Percentiles rank a stretch among this genome's conserved stretches.
phyloP scores from a whole-genome alignment of 2,888 invertebrate species.

The Cosmia pyralina region DNA sequence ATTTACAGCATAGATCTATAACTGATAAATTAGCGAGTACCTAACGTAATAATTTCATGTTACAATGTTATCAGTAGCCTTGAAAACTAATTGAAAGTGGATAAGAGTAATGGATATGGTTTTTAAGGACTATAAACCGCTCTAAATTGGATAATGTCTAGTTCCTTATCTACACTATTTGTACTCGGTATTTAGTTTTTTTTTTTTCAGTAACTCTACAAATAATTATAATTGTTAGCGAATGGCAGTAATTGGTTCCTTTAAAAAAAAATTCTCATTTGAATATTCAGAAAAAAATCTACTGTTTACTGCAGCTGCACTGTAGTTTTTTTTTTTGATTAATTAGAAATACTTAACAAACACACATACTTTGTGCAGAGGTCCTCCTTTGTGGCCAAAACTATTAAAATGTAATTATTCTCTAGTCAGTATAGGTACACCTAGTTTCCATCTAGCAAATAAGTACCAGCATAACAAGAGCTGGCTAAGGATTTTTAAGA shows the following conservation, averaged over 20 bases:
- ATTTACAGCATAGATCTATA: conserved; percentile 51
- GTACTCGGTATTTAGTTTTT: background rate
- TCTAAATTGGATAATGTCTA: conserved; percentile 13
- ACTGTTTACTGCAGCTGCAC: background rate
- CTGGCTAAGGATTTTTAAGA: background rate
- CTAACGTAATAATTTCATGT: conserved; percentile 39
- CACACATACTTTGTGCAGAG: background rate
- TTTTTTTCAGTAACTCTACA: background rate
- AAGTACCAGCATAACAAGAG: background rate
- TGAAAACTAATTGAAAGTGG: conserved; percentile 73
- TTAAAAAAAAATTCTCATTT: background rate
- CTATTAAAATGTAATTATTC: no score
- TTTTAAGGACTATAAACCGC: conserved; percentile 41
- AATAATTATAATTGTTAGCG: background rate
- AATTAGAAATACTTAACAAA: background rate
- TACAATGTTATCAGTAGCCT: conserved; percentile 71
- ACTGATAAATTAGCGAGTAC: conserved; percentile 49
- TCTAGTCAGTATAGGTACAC: background rate
- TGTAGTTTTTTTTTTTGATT: background rate
- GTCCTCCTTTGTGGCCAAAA: background rate
- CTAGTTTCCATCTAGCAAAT: background rate
- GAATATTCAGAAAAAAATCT: background rate
- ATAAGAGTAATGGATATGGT: conserved; percentile 71
- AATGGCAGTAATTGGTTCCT: background rate
- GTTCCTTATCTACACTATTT: conserved; percentile 17